Base-by-base conservation (phyloP, 2,113 vertebrate species). In the Eulacestoma nigropectus region DNA sequence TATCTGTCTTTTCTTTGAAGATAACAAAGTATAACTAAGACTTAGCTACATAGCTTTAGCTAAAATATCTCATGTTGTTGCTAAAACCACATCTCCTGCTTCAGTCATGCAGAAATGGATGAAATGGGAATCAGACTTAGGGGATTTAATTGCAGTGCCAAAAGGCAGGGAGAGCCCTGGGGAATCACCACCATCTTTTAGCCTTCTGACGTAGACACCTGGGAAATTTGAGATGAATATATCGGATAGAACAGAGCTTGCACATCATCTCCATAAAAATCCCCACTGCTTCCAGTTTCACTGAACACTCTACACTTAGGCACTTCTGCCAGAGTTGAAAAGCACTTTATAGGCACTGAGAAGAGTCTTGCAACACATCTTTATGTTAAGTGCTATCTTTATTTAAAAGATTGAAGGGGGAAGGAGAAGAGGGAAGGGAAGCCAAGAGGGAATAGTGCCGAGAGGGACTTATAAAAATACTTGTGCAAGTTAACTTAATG, bases 81-180 rank as follows among this genome's bases (percentile, higher is more conserved):
- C 47, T 80, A 75, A 90, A 90, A 84, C 60, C 16, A 37, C 53
- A 67, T 89, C 64, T 93, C 39, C 56, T 68, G 64, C 41, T 94
- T 89, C 88, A 95, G 90, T 93, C 75, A 89, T 52, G 52, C 68
- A 94, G 90, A 92, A 97, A 94, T 29, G 47, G 60, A 90, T 78
- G 85, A 92, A 94, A 94, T 62, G 53, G 76, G 68, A 94, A 87
- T 84, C 69, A 64, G 78, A 75, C 77, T 89, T 82, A 14, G 39
- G 94, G 74, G 76, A 93, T 90, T 94, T 89, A 93, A 93, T 56
- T 77, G 49, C 22, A 52, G 32, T 72, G 52, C 92, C 85, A 86
- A 95, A 94, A 92, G 73, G 49, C 74, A 70, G 0, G 1, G 60
- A 84, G 49, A 89, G 73, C 83, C 69, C 76, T 72, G 44, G 76